These are phyloP conservation scores for Thymelicus lineola DNA, from an alignment of 2,888 invertebrate genomes.

Conservation along the genomic window DNA sequence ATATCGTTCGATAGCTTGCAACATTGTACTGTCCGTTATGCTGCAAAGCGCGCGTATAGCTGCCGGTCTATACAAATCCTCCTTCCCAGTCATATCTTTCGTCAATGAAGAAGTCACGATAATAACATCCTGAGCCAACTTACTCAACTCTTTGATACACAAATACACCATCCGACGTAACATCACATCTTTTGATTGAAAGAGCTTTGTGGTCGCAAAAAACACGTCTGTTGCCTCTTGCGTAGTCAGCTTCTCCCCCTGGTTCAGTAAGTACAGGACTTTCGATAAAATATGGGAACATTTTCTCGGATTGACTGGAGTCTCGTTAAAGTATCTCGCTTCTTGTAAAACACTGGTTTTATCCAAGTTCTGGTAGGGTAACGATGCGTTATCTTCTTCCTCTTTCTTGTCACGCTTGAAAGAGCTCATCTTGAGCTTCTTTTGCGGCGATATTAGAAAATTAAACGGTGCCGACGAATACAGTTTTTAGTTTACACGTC, in stretches of 20 bases:
- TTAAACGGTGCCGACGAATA: conserved; percentile 74
- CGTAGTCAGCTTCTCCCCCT: conserved; percentile 95
- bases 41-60: conserved; percentile 98
- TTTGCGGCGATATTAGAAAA: conserved; percentile 66
- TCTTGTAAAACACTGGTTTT: conserved; percentile 99
- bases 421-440: conserved; percentile 87
- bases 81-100: conserved; percentile 99
- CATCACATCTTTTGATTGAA: conserved; percentile 98
- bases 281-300: conserved; percentile 98
- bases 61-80: conserved; percentile 95
- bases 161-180: conserved; percentile 98
- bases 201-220: conserved; percentile 99
- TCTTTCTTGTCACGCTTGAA: conserved; percentile 97
- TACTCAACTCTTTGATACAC: conserved; percentile 97
- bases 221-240: conserved; percentile 99
- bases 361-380: conserved; percentile 96
- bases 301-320: conserved; percentile 98
- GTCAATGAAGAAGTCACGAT: conserved; percentile 99
- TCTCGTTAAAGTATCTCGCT: conserved; percentile 98
- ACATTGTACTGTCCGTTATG: conserved; percentile 97
- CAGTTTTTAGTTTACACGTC: conserved; percentile 65
- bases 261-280: conserved; percentile 97
- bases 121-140: conserved; percentile 98
- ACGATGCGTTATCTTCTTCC: conserved; percentile 96
- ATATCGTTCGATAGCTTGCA: conserved; percentile 98